Base-by-base conservation (phyloP, 2,797 vertebrate genomes). In the Myioborus miniatus region DNA sequence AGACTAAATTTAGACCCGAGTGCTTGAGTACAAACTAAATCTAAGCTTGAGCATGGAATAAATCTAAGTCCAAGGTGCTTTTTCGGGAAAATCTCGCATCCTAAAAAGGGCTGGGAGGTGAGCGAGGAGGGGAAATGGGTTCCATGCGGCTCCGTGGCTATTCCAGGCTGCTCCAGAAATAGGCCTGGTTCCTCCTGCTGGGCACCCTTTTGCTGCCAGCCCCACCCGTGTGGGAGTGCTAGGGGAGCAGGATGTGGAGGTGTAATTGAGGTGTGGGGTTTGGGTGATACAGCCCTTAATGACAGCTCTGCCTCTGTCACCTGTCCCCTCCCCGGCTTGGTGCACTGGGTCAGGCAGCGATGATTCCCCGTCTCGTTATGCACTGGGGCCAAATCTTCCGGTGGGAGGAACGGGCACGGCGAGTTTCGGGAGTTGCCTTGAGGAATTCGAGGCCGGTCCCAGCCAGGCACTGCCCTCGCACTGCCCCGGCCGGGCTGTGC, bases 141-240 rank as follows among this genome's bases (percentile, higher is more conserved):
- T 85, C 75, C 41, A 52, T 68, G 47, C 82, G 3, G n/a, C 70
- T 72, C 17, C 64, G 26, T 0, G 3, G 83, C 83, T 96, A 88
- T 95, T 96, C 75, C 76, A 20, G 87, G 87, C 74, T 15, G 18
- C 29, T 89, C 84, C 76, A 29, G 39, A 71, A 97, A 95, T 69
- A 97, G 76, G 79, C 24, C 62, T 11, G 5, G 5, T 71, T 60
- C 68, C 21, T 95, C 16, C 59, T 79, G 85, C 41, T 12, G 65
- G 50, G 19, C 29, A 15, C 59, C 26, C 39, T 52, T 44, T 23
- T 47, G 44, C 65, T 36, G 65, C 6, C 43, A 0, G 3, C 27
- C 34, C 58, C 50, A 6, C 72, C 80, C 29, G 9, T 9, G 56
- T 27, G 21, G 24, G 60, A 39, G 44, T 67, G 39, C 15, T 15